A percentile compares a stretch with the other conserved stretches of the same genome.
Evolutionary conservation across 1,140 invertebrate genomes (phyloP).

Genomic region (Heliconius eleuchia): DNA sequence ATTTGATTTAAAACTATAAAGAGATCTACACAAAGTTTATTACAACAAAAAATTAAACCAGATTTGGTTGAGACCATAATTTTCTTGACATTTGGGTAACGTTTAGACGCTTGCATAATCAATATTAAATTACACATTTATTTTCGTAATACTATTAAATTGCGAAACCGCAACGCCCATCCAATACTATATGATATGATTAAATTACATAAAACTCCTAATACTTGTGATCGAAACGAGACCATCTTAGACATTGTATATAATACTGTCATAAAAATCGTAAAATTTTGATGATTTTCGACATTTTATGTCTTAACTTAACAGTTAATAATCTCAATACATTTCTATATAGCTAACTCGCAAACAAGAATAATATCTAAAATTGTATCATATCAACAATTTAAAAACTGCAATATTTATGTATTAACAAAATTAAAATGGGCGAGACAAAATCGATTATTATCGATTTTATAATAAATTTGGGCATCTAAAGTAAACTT

Average conservation of each 20-base stretch:
- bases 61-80: not conserved
- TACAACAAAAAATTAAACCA: not conserved
- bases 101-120: not conserved
- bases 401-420: constrained; percentile 34
- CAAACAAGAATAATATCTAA: constrained; percentile 38
- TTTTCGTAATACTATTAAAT: constrained; percentile 11
- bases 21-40: constrained; percentile 28
- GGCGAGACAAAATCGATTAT: not conserved
- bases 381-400: constrained; percentile 32
- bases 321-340: constrained; percentile 69
- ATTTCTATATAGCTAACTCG: constrained; percentile 30
- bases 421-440: constrained; percentile 33
- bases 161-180: constrained; percentile 11
- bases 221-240: not conserved
- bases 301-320: constrained; percentile 71
- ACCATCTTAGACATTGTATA: constrained; percentile 1
- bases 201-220: constrained; percentile 60
- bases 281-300: constrained; percentile 38
- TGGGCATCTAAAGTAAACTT: not conserved
- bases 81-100: not conserved
- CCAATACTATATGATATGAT: constrained; percentile 57
- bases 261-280: constrained; percentile 1
- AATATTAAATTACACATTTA: constrained; percentile 16
- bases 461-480: not conserved
- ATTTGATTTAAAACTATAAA: constrained; percentile 28